Conservation (phyloP, 2,797 vertebrate species). For the Rhadinocentrus ornatus region DNA sequence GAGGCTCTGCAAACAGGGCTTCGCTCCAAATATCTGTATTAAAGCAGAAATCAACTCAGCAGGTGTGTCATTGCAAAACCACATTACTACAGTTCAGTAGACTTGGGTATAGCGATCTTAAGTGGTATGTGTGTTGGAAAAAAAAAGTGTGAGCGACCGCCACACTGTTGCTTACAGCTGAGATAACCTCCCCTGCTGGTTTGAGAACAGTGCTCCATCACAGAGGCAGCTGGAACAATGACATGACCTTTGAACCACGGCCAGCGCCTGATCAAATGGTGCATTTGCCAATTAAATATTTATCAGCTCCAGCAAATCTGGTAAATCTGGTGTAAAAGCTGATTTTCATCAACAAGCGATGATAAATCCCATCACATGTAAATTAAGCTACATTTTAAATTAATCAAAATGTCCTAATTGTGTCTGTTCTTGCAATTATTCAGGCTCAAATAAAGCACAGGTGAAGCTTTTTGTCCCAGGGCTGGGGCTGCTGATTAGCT, state of each 20-base stretch:
- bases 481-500: neutral
- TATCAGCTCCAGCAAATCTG: slow-evolving; percentile 60
- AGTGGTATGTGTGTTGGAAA: slow-evolving; percentile 30
- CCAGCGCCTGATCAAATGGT: slow-evolving; percentile 66
- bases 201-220: slow-evolving; percentile 71
- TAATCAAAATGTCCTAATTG: neutral
- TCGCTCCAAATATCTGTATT: slow-evolving; percentile 64
- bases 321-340: slow-evolving; percentile 22
- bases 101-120: slow-evolving; percentile 34
- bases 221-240: slow-evolving; percentile 74
- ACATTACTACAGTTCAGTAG: slow-evolving; percentile 34
- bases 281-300: slow-evolving; percentile 74
- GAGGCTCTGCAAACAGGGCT: slow-evolving; percentile 50
- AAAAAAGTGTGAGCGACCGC: slow-evolving; percentile 16
- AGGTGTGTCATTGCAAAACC: slow-evolving; percentile 76
- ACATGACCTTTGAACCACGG: slow-evolving; percentile 74
- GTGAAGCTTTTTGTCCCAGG: neutral
- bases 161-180: slow-evolving; percentile 73
- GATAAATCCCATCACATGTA: neutral
- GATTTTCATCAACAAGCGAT: neutral
- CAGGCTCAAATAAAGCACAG: neutral
- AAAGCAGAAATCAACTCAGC: slow-evolving; percentile 65
- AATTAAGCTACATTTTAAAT: neutral
- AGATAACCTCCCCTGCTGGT: slow-evolving; percentile 79
- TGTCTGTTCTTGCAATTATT: neutral